Base-by-base conservation (phyloP, 2,888 invertebrate species). In the Chrysolina oricalcia region DNA sequence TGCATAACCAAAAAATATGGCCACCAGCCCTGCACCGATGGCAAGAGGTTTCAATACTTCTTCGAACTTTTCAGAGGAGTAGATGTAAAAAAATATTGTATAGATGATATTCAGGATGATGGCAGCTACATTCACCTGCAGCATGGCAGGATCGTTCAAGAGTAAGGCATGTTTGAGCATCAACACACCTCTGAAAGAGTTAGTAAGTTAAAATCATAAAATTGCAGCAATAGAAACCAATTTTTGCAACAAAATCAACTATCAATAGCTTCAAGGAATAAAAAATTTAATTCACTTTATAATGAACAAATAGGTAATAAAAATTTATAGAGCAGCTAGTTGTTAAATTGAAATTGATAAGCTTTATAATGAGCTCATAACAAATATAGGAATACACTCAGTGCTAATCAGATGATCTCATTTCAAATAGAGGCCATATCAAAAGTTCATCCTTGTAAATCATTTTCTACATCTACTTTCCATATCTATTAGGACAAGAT, bases 121-220 rank as follows among this genome's bases (percentile, higher is more conserved):
- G 77, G 96, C 96, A 83, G 93, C 92, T 67, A 94, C 85, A 88
- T 97, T 97, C 21, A 96, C 94, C 84, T 91, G 91, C 65, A 95
- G 93, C 93, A 96, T 95, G 0, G 92, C 93, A 80, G 90, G 88
- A 85, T 97, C 97, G 64, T 92, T 90, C 76, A 96, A 90, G 62
- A 97, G 90, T 79, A 91, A 89, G 19, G 94, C 95, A 88, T 94
- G 95, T 85, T 94, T 93, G 76, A 97, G 89, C 91, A 94, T 94
- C 73, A 96, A 90, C 56, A 93, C 87, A 71, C 93, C 92, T 89
- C 96, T 96, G 88, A 77, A 90, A 88, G 79, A n/a, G 73, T 79
- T 23, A 19, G 35, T 8, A 64, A 23, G 53, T 40, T n/a, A 59
- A 66, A 41, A 56, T 21, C 59, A 27, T 67, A 17, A 11, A 41